phyloP scores from a whole-genome alignment of 2,113 vertebrate genomes.

The Stomatorhinus ivindoensis region DNA sequence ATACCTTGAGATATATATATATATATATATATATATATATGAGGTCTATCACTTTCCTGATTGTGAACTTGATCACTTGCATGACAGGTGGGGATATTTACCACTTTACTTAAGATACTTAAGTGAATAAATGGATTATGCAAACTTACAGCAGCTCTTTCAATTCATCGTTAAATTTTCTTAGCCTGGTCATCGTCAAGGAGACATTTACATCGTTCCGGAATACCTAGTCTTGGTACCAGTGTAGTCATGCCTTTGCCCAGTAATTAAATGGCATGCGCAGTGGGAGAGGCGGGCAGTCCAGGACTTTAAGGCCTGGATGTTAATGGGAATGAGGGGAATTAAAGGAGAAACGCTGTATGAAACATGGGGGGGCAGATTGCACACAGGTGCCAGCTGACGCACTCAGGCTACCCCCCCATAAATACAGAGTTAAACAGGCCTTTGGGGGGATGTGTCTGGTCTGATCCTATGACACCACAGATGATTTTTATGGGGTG shows the following conservation, averaged over 20 bases:
- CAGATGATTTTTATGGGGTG: not conserved
- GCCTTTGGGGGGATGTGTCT: not conserved
- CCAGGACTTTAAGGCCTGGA: not conserved
- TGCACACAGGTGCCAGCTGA: not conserved
- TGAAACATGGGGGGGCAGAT: not conserved
- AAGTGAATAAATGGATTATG: not conserved
- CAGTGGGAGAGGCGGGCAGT: not conserved
- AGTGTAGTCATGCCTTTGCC: not conserved
- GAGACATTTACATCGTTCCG: not conserved
- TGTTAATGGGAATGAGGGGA: not conserved
- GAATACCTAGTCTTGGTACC: not conserved
- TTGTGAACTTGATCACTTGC: not conserved
- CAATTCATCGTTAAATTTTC: not conserved
- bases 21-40: too few relatives aligned
- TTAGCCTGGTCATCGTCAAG: not conserved
- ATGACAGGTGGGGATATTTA: not conserved
- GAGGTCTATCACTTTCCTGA: not conserved
- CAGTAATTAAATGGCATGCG: not conserved
- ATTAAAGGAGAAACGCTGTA: not conserved
- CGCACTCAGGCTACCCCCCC: not conserved
- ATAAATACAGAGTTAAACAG: not conserved
- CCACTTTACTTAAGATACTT: not conserved
- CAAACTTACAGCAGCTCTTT: not conserved
- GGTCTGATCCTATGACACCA: not conserved
- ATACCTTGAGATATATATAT: not conserved